Evolutionary conservation across 2,888 invertebrate genomes (phyloP).

Genomic region (Parnassius mnemosyne): DNA sequence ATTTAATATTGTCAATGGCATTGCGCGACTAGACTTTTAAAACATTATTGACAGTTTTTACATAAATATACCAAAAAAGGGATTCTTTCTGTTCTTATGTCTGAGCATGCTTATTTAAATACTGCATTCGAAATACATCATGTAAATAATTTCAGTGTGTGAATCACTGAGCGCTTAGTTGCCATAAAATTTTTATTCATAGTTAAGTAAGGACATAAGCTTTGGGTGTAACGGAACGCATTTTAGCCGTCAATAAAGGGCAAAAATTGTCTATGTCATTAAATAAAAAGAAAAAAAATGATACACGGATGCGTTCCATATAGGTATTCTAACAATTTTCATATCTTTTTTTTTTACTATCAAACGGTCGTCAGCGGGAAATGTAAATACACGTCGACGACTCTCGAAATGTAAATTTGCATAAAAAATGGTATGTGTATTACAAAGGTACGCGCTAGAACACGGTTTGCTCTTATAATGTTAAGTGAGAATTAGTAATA

Average conservation of each 20-base stretch:
- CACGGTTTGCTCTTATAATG: constrained; percentile 55
- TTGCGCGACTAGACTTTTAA: too few species aligned
- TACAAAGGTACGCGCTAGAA: constrained; percentile 37
- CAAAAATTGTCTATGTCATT: not conserved
- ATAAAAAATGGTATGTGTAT: constrained; percentile 20
- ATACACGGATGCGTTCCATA: constrained; percentile 6
- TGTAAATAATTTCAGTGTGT: constrained; percentile 76
- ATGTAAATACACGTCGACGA: constrained; percentile 57
- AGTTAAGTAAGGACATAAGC: constrained; percentile 63
- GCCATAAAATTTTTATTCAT: constrained; percentile 76
- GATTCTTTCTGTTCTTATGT: not conserved
- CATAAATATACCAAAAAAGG: too few species aligned
- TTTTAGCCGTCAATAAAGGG: constrained; percentile 28
- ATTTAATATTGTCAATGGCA: not conserved
- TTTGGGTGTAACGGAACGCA: constrained; percentile 43
- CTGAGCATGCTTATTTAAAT: constrained; percentile 22
- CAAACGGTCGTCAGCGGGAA: constrained; percentile 30
- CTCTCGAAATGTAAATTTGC: constrained; percentile 46
- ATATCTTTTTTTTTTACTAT: constrained; percentile 10
- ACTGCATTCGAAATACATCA: constrained; percentile 33
- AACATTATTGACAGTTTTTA: too few species aligned
- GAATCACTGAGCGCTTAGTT: constrained; percentile 73
- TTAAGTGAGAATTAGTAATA: constrained; percentile 66
- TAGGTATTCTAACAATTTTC: constrained; percentile 25
- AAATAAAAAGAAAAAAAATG: not conserved